phyloP scores from a whole-genome alignment of 1,140 invertebrate species.

The Papilio xuthus region DNA sequence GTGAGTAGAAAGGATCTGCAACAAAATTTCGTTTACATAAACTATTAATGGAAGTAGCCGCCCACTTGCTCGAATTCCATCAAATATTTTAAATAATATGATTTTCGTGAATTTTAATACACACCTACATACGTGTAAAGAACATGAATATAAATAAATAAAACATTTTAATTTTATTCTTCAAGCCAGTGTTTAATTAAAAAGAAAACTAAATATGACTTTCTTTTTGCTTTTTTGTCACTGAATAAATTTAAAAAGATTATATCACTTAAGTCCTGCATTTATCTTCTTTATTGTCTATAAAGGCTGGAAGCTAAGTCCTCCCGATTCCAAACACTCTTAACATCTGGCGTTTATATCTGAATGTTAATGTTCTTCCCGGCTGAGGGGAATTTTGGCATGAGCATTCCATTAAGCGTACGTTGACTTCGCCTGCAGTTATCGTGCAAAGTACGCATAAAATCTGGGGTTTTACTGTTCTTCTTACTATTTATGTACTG shows the following conservation, averaged over 20 bases:
- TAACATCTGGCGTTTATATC: slow-evolving; percentile 25
- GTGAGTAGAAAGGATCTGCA: slow-evolving; percentile 5
- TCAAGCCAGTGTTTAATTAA: too few relatives aligned
- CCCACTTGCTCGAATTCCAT: background rate
- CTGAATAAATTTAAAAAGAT: background rate
- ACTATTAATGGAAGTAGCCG: background rate
- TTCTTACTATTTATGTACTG: background rate
- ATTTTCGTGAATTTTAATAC: background rate
- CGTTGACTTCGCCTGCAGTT: slow-evolving; percentile 51
- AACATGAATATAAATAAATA: too few relatives aligned
- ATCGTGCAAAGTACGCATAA: background rate
- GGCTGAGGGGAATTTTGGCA: slow-evolving; percentile 48
- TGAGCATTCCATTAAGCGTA: slow-evolving; percentile 49
- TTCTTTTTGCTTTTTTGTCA: background rate
- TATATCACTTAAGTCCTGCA: background rate
- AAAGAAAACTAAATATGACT: background rate
- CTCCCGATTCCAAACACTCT: background rate
- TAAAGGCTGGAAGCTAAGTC: slow-evolving; percentile 11
- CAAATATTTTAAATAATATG: background rate
- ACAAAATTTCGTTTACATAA: background rate
- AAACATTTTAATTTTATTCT: too few relatives aligned
- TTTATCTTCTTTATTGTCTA: background rate
- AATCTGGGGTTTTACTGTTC: background rate
- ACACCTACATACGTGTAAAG: too few relatives aligned
- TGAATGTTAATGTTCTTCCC: slow-evolving; percentile 6